Conservation (phyloP, 2,113 vertebrate species). For the Nycticryphes semicollaris region DNA sequence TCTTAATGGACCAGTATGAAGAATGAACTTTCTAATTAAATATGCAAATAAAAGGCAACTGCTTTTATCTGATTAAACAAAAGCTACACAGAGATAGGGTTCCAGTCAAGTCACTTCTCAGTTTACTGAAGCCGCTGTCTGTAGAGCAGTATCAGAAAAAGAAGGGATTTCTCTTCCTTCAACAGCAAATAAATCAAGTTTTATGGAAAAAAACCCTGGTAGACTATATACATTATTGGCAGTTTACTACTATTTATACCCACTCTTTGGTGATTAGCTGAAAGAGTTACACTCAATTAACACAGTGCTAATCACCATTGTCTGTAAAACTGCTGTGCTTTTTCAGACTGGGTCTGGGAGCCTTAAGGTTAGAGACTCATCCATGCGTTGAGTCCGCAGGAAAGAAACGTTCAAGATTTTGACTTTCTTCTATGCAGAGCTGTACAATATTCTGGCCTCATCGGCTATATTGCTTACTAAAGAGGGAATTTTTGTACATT, state of each 20-base stretch:
- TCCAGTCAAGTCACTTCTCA: neutral
- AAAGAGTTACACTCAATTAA: neutral
- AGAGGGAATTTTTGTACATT: neutral
- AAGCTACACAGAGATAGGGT: neutral
- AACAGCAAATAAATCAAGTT: neutral
- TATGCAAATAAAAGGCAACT: neutral
- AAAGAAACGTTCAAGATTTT: neutral
- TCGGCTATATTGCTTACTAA: neutral
- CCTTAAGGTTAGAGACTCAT: neutral
- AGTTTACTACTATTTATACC: neutral
- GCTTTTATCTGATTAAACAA: neutral
- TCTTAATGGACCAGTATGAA: neutral
- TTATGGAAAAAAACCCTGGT: neutral
- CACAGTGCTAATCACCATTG: neutral
- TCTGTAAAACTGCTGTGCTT: neutral
- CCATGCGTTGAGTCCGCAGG: neutral
- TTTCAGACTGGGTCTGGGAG: neutral
- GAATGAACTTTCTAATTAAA: neutral
- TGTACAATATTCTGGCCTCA: neutral
- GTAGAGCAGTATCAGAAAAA: neutral
- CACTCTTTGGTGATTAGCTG: neutral
- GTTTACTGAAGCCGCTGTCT: neutral
- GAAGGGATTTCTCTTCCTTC: neutral
- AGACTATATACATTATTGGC: neutral
- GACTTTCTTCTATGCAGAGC: neutral